These are phyloP conservation scores for Megalonaias nervosa DNA, from an alignment of 1,140 invertebrate genomes.

Conservation along the genomic window DNA sequence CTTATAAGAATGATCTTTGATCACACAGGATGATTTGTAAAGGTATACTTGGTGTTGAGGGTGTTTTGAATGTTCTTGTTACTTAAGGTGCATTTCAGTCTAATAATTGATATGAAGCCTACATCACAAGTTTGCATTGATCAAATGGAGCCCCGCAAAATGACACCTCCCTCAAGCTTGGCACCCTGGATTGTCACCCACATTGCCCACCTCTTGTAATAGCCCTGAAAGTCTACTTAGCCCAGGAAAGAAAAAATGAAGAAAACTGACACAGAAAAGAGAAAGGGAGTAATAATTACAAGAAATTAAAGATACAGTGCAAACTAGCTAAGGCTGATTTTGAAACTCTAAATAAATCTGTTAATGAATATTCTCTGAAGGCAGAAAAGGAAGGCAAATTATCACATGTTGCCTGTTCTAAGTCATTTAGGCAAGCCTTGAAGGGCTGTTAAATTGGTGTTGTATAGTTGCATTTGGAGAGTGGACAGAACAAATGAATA, in stretches of 20 bases:
- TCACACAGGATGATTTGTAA: too few relatives aligned
- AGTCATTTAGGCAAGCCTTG: neutral
- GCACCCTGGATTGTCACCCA: too few relatives aligned
- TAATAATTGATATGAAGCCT: neutral
- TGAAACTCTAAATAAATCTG: neutral
- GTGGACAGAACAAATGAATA: too few relatives aligned
- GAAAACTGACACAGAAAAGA: neutral
- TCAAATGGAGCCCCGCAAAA: too few relatives aligned
- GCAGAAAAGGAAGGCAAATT: neutral
- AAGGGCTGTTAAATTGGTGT: too few relatives aligned
- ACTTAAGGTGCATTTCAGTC: neutral
- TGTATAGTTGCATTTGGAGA: too few relatives aligned
- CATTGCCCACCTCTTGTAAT: too few relatives aligned
- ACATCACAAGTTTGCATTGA: too few relatives aligned
- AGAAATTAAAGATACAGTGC: neutral
- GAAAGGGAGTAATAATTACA: neutral
- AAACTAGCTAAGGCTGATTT: neutral
- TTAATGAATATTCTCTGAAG: neutral
- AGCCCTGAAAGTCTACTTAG: neutral
- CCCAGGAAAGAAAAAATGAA: neutral
- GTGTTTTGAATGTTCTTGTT: too few relatives aligned
- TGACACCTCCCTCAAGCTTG: too few relatives aligned
- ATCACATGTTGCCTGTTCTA: neutral
- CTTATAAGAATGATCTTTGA: too few relatives aligned
- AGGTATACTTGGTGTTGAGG: too few relatives aligned